Conservation (phyloP, 2,888 invertebrate genomes). For the Synanthedon tipuliformis region DNA sequence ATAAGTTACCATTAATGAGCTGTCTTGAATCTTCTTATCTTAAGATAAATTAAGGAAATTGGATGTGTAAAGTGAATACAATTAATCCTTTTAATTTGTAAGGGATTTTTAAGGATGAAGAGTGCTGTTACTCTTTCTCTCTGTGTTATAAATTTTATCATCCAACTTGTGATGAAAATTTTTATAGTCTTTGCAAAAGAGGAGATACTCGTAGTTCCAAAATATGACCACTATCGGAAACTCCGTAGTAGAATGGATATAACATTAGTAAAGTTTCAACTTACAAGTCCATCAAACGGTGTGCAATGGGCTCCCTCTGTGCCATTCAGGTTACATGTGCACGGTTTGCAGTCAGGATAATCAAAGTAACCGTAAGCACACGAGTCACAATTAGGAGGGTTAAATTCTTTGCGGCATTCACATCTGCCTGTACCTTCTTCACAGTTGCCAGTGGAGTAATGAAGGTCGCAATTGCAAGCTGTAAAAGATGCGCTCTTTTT, state of each 20-base stretch:
- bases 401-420: slow-evolving; percentile 86
- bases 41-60: too few relatives aligned
- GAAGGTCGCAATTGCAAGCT: slow-evolving; percentile 90
- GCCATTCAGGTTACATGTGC: slow-evolving; percentile 92
- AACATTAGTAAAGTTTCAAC: slow-evolving; percentile 5
- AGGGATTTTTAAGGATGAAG: too few relatives aligned
- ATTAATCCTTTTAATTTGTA: too few relatives aligned
- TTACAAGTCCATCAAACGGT: slow-evolving; percentile 75
- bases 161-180: too few relatives aligned
- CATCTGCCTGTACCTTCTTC: slow-evolving; percentile 90
- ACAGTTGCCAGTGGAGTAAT: slow-evolving; percentile 93
- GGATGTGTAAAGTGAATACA: too few relatives aligned
- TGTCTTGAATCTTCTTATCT: too few relatives aligned
- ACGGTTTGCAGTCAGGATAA: slow-evolving; percentile 91
- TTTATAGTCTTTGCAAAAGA: too few relatives aligned
- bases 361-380: slow-evolving; percentile 93
- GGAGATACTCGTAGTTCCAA: background rate
- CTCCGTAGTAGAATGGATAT: background rate
- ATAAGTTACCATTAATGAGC: too few relatives aligned
- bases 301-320: slow-evolving; percentile 90
- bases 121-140: too few relatives aligned
- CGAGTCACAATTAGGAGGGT: slow-evolving; percentile 82
- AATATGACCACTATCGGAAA: background rate
- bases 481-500: slow-evolving; percentile 3
- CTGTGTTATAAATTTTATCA: too few relatives aligned